phyloP scores from a whole-genome alignment of 1,140 invertebrate genomes.

The Trichonephila clavata region DNA sequence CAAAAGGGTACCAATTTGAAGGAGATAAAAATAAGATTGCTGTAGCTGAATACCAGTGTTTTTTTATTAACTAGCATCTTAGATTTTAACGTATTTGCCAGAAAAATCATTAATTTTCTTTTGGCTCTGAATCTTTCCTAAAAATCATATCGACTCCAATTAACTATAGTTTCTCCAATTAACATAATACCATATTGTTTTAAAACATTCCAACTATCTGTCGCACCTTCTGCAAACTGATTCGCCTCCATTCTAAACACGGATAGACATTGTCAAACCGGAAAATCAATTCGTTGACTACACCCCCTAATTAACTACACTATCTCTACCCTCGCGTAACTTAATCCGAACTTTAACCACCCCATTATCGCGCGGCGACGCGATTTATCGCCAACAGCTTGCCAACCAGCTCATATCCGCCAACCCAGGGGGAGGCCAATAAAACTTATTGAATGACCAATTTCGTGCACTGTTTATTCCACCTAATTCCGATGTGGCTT shows the following conservation, averaged over 20 bases:
- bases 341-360: background rate
- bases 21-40: no score
- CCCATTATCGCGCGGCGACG: constrained; percentile 16
- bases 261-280: background rate
- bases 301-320: background rate
- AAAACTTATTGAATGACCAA: constrained; percentile 74
- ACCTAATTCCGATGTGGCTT: constrained; percentile 70
- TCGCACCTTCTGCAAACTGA: no score
- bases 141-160: no score
- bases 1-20: no score
- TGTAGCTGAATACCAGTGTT: no score
- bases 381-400: constrained; percentile 50
- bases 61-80: no score
- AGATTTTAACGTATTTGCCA: no score
- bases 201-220: no score
- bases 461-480: constrained; percentile 71
- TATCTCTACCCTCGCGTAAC: background rate
- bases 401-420: constrained; percentile 41
- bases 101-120: no score
- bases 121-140: no score
- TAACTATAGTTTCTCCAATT: no score
- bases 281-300: background rate
- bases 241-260: background rate
- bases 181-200: no score
- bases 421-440: constrained; percentile 28